Percentiles rank a stretch among this genome's conserved stretches.
These are phyloP conservation scores for Lepidurus couesii DNA, from an alignment of 1,140 invertebrate genomes.

Conservation along the genomic window DNA sequence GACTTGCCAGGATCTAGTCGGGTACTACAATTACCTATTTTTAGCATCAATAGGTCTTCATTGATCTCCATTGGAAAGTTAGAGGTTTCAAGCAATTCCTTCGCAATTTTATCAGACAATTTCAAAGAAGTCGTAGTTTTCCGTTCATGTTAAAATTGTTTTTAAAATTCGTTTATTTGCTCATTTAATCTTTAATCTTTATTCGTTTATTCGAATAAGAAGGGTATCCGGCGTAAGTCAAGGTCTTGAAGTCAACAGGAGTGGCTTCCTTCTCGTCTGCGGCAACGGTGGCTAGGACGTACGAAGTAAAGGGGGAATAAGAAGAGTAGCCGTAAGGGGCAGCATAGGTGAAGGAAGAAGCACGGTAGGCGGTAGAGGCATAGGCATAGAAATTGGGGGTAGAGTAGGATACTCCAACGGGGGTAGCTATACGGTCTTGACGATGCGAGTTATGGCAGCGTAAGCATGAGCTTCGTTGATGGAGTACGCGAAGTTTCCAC, in stretches of 20 bases:
- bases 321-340: background rate
- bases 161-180: too few relatives aligned
- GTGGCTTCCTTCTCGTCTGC: background rate
- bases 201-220: too few relatives aligned
- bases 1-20: too few relatives aligned
- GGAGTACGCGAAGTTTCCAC: conserved; percentile 54
- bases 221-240: too few relatives aligned
- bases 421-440: conserved; percentile 43
- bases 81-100: too few relatives aligned
- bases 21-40: too few relatives aligned
- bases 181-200: too few relatives aligned
- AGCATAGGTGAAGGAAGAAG: background rate
- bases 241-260: background rate
- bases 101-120: too few relatives aligned
- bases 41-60: too few relatives aligned
- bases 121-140: too few relatives aligned
- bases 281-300: background rate
- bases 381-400: conserved; percentile 32
- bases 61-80: too few relatives aligned
- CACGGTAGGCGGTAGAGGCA: background rate
- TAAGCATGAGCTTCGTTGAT: conserved; percentile 52
- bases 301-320: background rate
- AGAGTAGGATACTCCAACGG: conserved; percentile 43
- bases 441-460: conserved; percentile 46
- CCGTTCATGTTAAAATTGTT: too few relatives aligned